Evolutionary conservation across 2,888 invertebrate genomes (phyloP).

Genomic region (Cephus runcator): DNA sequence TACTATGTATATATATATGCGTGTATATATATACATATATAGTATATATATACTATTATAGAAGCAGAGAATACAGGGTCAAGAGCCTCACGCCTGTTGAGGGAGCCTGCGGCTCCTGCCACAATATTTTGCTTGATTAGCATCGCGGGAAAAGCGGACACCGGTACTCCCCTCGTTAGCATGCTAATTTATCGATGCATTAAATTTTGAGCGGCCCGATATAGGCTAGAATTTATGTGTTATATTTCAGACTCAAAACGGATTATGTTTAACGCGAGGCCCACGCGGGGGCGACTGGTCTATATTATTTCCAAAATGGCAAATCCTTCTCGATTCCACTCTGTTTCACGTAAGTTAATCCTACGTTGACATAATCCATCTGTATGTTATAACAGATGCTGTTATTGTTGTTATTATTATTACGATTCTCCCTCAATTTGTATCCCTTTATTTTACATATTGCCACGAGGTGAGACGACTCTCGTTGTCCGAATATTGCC

Average conservation of each 20-base stretch:
- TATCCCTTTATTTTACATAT: neutral
- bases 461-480: neutral
- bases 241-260: conserved; percentile 54
- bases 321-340: neutral
- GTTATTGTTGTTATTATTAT: neutral
- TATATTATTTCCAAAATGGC: neutral
- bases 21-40: no score
- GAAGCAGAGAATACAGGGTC: conserved; percentile 36
- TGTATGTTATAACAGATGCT: no score
- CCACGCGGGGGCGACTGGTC: neutral
- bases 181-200: conserved; percentile 62
- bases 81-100: conserved; percentile 45
- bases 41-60: neutral
- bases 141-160: conserved; percentile 53
- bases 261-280: conserved; percentile 33
- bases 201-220: conserved; percentile 52
- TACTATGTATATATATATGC: neutral
- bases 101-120: conserved; percentile 53
- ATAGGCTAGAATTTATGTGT: conserved; percentile 47
- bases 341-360: neutral
- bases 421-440: neutral
- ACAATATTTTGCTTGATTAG: conserved; percentile 63
- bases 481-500: neutral
- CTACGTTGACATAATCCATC: neutral
- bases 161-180: conserved; percentile 51